These are phyloP conservation scores for Sorex araneus DNA, from an alignment of 2,113 vertebrate species.

Conservation along the genomic window DNA sequence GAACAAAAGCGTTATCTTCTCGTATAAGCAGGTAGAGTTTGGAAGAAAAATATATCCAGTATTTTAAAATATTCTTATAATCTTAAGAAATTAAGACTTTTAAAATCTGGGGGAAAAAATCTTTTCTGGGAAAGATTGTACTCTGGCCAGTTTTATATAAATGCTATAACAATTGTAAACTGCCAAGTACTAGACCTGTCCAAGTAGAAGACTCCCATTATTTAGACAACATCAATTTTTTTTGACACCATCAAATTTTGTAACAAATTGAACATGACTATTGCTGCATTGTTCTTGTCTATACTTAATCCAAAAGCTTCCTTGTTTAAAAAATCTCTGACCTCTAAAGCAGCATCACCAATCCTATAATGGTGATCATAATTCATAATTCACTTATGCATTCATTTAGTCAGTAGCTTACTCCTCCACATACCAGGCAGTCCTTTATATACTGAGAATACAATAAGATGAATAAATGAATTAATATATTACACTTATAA, in stretches of 20 bases:
- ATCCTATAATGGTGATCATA: not conserved
- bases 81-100: not conserved
- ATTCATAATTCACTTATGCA: not conserved
- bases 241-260: not conserved
- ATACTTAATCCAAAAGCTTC: not conserved
- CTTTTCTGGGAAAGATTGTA: conserved; percentile 3
- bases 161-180: conserved; percentile 10
- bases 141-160: not conserved
- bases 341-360: not conserved
- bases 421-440: not conserved
- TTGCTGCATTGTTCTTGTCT: not conserved
- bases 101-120: not conserved
- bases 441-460: not conserved
- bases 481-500: not conserved
- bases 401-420: not conserved
- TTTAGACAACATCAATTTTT: too few relatives aligned
- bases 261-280: not conserved
- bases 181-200: not conserved
- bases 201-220: not conserved
- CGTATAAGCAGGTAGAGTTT: conserved; percentile 39
- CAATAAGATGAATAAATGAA: not conserved
- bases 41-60: not conserved
- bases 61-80: conserved; percentile 10
- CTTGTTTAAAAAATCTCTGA: not conserved
- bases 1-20: not conserved